Evolutionary conservation across 2,888 invertebrate genomes (phyloP).

Genomic region (Drosophila greeni): DNA sequence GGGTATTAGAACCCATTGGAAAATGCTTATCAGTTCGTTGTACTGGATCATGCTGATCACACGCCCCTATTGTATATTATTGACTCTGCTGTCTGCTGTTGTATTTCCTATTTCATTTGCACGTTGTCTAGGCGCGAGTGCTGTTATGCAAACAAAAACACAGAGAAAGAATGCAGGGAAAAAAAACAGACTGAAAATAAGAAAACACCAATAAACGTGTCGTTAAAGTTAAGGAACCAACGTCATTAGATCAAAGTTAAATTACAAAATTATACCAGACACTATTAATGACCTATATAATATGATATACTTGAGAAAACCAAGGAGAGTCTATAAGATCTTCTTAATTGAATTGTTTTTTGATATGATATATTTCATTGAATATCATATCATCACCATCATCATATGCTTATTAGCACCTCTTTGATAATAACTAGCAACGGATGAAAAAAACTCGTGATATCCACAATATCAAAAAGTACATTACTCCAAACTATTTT

Average conservation of each 20-base stretch:
- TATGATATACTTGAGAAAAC: background rate
- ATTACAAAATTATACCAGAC: background rate
- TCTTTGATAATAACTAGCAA: slow-evolving; percentile 26
- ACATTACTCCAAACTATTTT: background rate
- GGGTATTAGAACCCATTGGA: slow-evolving; percentile 1
- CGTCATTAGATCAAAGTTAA: background rate
- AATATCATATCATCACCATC: slow-evolving; percentile 1
- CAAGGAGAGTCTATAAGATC: background rate
- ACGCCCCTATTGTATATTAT: slow-evolving; percentile 40
- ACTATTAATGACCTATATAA: background rate
- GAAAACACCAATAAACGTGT: background rate
- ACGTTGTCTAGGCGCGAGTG: slow-evolving; percentile 16
- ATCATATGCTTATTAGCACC: slow-evolving; percentile 18
- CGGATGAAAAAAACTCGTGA: slow-evolving; percentile 26
- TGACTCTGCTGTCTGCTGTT: slow-evolving; percentile 14
- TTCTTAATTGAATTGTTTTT: background rate
- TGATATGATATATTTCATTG: background rate
- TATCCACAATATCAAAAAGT: slow-evolving; percentile 1
- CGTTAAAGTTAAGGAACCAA: background rate
- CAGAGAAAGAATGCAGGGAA: background rate
- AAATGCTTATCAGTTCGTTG: slow-evolving; percentile 34
- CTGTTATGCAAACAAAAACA: slow-evolving; percentile 24
- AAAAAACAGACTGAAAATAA: background rate
- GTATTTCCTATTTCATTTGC: background rate
- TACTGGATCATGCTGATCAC: slow-evolving; percentile 59